A percentile compares a stretch with the other conserved stretches of the same genome.
These are phyloP conservation scores for Datnioides undecimradiatus DNA, from an alignment of 2,113 vertebrate species.

Conservation along the genomic window DNA sequence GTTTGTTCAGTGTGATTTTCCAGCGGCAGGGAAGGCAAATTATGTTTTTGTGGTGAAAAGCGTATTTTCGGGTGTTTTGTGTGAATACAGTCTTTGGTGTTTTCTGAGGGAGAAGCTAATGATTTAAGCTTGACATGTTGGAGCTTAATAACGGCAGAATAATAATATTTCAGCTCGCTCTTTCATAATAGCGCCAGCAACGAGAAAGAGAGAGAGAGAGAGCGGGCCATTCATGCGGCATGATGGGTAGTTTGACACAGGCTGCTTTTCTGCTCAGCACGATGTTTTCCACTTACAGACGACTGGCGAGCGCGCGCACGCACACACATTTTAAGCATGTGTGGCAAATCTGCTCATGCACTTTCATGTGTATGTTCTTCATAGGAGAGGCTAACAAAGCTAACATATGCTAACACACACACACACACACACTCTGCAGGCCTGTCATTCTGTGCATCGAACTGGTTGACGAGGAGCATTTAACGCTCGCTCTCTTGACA, in stretches of 20 bases:
- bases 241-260: slow-evolving; percentile 70
- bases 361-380: background rate
- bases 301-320: background rate
- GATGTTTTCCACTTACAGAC: slow-evolving; percentile 46
- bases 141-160: slow-evolving; percentile 65
- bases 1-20: slow-evolving; percentile 39
- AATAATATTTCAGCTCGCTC: slow-evolving; percentile 67
- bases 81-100: slow-evolving; percentile 35
- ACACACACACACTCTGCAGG: slow-evolving; percentile 27
- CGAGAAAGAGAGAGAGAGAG: slow-evolving; percentile 15
- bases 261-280: slow-evolving; percentile 67
- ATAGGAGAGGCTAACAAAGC: slow-evolving; percentile 20
- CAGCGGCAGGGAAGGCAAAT: slow-evolving; percentile 28
- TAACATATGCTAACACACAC: slow-evolving; percentile 35
- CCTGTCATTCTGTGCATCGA: slow-evolving; percentile 55
- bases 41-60: slow-evolving; percentile 47
- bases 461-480: slow-evolving; percentile 58
- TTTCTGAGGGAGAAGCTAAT: slow-evolving; percentile 54
- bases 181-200: slow-evolving; percentile 50
- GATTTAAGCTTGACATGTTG: slow-evolving; percentile 62
- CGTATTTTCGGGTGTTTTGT: slow-evolving; percentile 47
- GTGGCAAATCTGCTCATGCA: slow-evolving; percentile 1
- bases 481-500: slow-evolving; percentile 54
- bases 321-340: background rate
- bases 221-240: slow-evolving; percentile 48